phyloP scores from a whole-genome alignment of 2,888 invertebrate genomes.

The Copidosoma aretas region DNA sequence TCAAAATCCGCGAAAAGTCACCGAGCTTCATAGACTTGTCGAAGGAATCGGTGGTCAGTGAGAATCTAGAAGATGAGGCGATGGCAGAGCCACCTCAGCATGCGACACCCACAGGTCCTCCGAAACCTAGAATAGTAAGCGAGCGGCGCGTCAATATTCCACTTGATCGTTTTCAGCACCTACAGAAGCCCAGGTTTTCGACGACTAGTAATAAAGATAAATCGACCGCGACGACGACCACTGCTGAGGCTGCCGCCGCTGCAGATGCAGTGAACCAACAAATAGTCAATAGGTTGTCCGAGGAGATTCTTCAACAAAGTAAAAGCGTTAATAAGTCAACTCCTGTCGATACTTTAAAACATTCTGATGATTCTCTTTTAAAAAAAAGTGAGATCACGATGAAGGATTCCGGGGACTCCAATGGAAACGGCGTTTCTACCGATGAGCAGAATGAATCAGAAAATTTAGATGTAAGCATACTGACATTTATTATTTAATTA shows the following conservation, averaged over 20 bases:
- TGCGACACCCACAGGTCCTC: not conserved
- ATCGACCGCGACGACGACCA: not conserved
- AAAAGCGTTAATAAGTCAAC: constrained; percentile 49
- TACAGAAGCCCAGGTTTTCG: constrained; percentile 8
- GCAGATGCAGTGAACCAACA: constrained; percentile 43
- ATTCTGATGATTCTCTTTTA: constrained; percentile 37
- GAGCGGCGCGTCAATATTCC: constrained; percentile 52
- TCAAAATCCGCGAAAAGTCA: constrained; percentile 17
- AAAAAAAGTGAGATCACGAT: constrained; percentile 30
- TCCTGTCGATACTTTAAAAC: constrained; percentile 33
- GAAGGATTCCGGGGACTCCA: constrained; percentile 14
- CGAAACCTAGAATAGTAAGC: constrained; percentile 52
- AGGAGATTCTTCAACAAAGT: constrained; percentile 58
- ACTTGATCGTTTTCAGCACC: constrained; percentile 44
- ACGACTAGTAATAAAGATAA: constrained; percentile 9
- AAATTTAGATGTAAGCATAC: constrained; percentile 28
- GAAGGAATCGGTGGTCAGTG: constrained; percentile 37
- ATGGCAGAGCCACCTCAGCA: not conserved
- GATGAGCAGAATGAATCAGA: constrained; percentile 14
- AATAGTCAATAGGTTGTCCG: constrained; percentile 52
- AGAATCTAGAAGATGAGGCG: constrained; percentile 33
- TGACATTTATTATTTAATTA: not conserved
- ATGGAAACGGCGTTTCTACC: not conserved
- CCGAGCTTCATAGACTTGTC: constrained; percentile 33
- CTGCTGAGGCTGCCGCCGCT: not conserved